phyloP scores from a whole-genome alignment of 1,140 invertebrate genomes.

The Procambarus virginalis region DNA sequence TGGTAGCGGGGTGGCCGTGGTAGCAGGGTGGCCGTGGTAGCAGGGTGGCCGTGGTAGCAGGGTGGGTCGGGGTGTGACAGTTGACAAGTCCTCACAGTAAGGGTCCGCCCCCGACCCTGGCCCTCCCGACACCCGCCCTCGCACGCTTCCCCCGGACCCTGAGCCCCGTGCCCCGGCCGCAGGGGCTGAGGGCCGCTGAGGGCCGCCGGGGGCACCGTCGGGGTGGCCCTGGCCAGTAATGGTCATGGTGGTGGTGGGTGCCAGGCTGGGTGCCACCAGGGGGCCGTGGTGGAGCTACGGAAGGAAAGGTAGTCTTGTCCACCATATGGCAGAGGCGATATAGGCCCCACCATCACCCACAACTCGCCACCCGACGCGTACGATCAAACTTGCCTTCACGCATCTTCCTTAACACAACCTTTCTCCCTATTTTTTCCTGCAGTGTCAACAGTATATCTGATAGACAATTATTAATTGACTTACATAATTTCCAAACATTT shows the following conservation, averaged over 20 bases:
- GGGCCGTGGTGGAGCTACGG: background rate
- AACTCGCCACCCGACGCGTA: slow-evolving; percentile 18
- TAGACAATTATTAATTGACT: too few species aligned
- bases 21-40: too few species aligned
- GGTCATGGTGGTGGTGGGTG: background rate
- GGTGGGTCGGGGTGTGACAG: slow-evolving; percentile 25
- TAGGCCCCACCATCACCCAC: slow-evolving; percentile 9
- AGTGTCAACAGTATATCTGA: too few species aligned
- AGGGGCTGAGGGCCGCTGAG: background rate
- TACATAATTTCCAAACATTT: too few species aligned
- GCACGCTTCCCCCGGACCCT: background rate
- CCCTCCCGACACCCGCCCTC: background rate
- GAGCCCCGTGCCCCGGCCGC: background rate
- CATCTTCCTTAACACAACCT: background rate
- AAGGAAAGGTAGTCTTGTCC: slow-evolving; percentile 38
- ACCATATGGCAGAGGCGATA: slow-evolving; percentile 53
- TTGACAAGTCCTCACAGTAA: slow-evolving; percentile 45
- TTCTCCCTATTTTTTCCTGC: background rate
- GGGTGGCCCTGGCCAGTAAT: background rate
- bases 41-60: too few species aligned
- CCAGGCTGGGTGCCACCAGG: too few species aligned
- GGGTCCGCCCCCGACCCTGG: slow-evolving; percentile 18
- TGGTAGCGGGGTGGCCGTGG: too few species aligned
- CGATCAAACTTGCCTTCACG: background rate
- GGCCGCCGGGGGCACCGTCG: background rate